Base-by-base conservation (phyloP, 2,797 vertebrate genomes). In the Micropoecilia bifurca region DNA sequence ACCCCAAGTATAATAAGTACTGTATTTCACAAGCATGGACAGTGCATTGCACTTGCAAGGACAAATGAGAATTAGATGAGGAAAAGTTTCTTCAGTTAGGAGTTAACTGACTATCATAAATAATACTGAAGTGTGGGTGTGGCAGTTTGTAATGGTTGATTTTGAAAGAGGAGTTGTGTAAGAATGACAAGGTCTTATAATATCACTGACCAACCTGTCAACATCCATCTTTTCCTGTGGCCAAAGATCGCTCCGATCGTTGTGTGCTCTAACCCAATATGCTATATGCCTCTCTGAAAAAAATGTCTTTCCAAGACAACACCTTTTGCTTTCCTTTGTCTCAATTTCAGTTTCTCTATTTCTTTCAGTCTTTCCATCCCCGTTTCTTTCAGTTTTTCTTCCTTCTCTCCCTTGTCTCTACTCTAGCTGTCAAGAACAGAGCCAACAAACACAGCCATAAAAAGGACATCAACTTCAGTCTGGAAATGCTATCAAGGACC, bases 361-460 rank as follows among this genome's bases (percentile, higher is more conserved):
- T 83, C 82, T 88, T 77, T 79, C 73, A 45, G 78, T 80, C 80
- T 78, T 47, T 79, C 53, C 59, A 76, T 79, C 74, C 55, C 55
- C 47, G 25, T 71, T 75, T 73, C 81, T 77, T 83, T 75, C 77
- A 71, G 78, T 83, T 86, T 68, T 82, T 77, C 81, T 82, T 83
- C 63, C 75, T 88, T 85, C 71, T 80, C 80, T 55, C 53, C 69
- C 53, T 77, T 77, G 79, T 57, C 78, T 76, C 76, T 76, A 83
- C 88, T 80, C 57, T 28, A 77, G 80, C 86, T 84, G 81, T 73
- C 89, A 90, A 92, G 93, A 95, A 87, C 75, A 39, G 69, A 71
- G 93, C 95, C 95, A 96, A 94, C 87, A 94, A 95, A 94, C 93
- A 94, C 93, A 95, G 90, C 91, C 88, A 87, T 95, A 93, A 95